Conservation (phyloP, 1,140 invertebrate species). For the Drosophila nebulosa region DNA sequence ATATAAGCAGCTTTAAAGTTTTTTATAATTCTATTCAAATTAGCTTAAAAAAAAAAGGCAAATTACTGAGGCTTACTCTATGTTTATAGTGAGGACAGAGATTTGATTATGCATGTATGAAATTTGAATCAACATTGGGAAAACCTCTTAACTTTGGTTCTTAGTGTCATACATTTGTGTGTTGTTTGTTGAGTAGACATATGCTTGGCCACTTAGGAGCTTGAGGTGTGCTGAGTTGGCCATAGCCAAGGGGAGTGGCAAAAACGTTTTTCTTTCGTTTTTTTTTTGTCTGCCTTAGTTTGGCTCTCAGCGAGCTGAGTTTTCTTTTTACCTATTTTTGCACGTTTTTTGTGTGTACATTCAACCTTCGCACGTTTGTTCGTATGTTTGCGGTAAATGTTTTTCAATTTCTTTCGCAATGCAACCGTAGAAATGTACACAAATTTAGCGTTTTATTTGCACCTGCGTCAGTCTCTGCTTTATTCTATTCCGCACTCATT, state of each 20-base stretch:
- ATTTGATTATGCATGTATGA: too few relatives aligned
- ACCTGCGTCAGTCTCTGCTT: slow-evolving; percentile 5
- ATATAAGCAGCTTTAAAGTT: too few relatives aligned
- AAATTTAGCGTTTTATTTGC: slow-evolving; percentile 21
- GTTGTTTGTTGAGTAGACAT: slow-evolving; percentile 3
- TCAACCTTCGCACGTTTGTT: slow-evolving; percentile 6
- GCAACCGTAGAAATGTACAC: slow-evolving; percentile 11
- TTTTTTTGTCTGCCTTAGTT: slow-evolving; percentile 5
- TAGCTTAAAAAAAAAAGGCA: too few relatives aligned
- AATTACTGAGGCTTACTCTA: too few relatives aligned
- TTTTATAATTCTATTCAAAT: too few relatives aligned
- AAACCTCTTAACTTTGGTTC: neutral
- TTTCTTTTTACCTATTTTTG: neutral
- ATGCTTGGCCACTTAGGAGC: slow-evolving; percentile 13
- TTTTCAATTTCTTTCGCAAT: slow-evolving; percentile 19
- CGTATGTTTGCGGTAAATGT: slow-evolving; percentile 9
- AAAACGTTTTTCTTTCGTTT: neutral
- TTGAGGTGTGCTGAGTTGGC: neutral
- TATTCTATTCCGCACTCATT: neutral
- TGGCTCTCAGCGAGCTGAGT: neutral
- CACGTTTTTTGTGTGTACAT: neutral
- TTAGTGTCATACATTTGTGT: neutral
- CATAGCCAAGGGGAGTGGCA: neutral
- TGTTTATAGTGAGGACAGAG: too few relatives aligned
- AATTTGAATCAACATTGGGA: too few relatives aligned